phyloP scores from a whole-genome alignment of 2,797 vertebrate species.

The Diplodus sargus region DNA sequence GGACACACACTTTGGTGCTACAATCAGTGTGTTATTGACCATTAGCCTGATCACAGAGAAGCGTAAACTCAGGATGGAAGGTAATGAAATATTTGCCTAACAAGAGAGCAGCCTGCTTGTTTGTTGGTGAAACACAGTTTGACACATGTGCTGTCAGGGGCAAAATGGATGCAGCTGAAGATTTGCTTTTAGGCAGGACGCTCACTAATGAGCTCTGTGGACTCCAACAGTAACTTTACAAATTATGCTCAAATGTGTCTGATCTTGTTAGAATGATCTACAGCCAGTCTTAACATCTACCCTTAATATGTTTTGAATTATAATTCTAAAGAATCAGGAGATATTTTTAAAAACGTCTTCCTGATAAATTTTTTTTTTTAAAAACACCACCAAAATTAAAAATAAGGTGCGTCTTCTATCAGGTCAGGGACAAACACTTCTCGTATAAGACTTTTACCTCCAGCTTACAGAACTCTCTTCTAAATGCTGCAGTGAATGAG shows the following conservation, averaged over 20 bases:
- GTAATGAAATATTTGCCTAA: constrained; percentile 53
- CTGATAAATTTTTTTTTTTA: too few relatives aligned
- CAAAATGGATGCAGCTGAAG: constrained; percentile 3
- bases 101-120: constrained; percentile 18
- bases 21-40: constrained; percentile 46
- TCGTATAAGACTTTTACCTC: neutral
- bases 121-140: constrained; percentile 47
- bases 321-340: neutral
- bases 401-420: neutral
- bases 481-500: constrained; percentile 13
- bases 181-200: constrained; percentile 12
- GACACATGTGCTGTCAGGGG: constrained; percentile 3
- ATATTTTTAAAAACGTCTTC: neutral
- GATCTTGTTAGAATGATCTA: neutral
- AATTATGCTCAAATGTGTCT: constrained; percentile 1
- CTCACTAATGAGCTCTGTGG: constrained; percentile 30
- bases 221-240: neutral
- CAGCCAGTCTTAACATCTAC: neutral
- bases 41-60: constrained; percentile 35
- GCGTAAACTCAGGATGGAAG: neutral
- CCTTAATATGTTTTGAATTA: neutral
- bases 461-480: neutral
- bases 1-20: constrained; percentile 20
- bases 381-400: neutral
- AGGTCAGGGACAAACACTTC: neutral